phyloP scores from a whole-genome alignment of 1,140 invertebrate species.

The Pseudomyrmex concolor region DNA sequence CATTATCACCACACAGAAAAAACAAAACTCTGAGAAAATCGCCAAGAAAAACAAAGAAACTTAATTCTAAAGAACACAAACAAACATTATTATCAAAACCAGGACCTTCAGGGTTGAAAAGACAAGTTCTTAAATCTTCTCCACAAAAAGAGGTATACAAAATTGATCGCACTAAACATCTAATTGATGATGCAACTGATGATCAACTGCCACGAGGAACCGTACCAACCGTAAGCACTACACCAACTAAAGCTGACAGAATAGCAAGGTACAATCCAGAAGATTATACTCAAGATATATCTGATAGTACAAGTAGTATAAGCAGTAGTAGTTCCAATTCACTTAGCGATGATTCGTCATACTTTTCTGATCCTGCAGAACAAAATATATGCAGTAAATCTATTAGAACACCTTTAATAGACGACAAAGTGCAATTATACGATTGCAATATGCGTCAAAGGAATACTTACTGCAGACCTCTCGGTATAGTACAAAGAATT shows the following conservation, averaged over 20 bases:
- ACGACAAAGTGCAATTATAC: conserved; percentile 78
- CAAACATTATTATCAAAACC: background rate
- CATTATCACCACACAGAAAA: conserved; percentile 40
- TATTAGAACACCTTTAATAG: conserved; percentile 59
- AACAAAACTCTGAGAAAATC: conserved; percentile 68
- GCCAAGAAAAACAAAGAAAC: conserved; percentile 64
- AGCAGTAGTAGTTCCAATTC: conserved; percentile 75
- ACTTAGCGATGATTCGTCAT: conserved; percentile 82
- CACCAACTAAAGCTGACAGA: conserved; percentile 71
- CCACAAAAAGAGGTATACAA: background rate
- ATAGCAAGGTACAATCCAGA: conserved; percentile 79
- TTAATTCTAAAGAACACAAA: conserved; percentile 37
- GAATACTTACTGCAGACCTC: conserved; percentile 75
- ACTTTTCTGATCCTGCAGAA: conserved; percentile 78
- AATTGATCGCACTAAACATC: conserved; percentile 2
- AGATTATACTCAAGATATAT: conserved; percentile 78
- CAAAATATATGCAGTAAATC: conserved; percentile 61
- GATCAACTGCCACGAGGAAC: conserved; percentile 75
- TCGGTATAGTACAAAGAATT: conserved; percentile 78
- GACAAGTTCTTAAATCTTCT: background rate
- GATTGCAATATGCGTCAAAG: conserved; percentile 76
- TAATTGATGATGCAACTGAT: conserved; percentile 68
- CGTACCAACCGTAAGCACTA: conserved; percentile 68
- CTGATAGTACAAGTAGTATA: conserved; percentile 65
- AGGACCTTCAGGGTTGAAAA: conserved; percentile 8